A percentile compares a stretch with the other conserved stretches of the same genome.
These are phyloP conservation scores for Dallia pectoralis DNA, from an alignment of 2,797 vertebrate species.

Conservation along the genomic window DNA sequence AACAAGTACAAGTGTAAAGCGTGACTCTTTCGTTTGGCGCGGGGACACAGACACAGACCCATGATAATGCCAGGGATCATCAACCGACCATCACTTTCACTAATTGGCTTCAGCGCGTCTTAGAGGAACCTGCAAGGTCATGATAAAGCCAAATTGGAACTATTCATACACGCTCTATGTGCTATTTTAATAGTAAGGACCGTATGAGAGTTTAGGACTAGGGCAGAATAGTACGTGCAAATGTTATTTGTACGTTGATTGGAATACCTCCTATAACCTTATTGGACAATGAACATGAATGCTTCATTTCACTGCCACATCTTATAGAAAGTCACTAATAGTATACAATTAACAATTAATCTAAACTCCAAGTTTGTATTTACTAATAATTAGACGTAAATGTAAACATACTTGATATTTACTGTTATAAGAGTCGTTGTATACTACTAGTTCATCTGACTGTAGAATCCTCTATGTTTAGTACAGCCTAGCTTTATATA, in stretches of 20 bases:
- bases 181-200: not conserved
- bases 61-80: not conserved
- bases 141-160: not conserved
- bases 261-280: not conserved
- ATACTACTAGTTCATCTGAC: not conserved
- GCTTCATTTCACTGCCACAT: not conserved
- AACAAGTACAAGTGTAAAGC: conserved; percentile 23
- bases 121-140: not conserved
- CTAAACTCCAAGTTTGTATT: not conserved
- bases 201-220: not conserved
- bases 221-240: not conserved
- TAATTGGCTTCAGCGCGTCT: conserved; percentile 1
- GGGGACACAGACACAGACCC: not conserved
- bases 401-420: not conserved
- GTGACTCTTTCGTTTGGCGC: conserved; percentile 9
- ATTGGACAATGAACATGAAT: not conserved
- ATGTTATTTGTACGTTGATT: not conserved
- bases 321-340: not conserved
- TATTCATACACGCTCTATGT: not conserved
- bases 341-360: not conserved
- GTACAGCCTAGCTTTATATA: conserved; percentile 6
- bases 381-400: not conserved
- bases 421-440: not conserved
- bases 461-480: not conserved
- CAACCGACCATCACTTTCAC: not conserved